Conservation (phyloP, 2,888 invertebrate species). For the Diarsia brunnea region DNA sequence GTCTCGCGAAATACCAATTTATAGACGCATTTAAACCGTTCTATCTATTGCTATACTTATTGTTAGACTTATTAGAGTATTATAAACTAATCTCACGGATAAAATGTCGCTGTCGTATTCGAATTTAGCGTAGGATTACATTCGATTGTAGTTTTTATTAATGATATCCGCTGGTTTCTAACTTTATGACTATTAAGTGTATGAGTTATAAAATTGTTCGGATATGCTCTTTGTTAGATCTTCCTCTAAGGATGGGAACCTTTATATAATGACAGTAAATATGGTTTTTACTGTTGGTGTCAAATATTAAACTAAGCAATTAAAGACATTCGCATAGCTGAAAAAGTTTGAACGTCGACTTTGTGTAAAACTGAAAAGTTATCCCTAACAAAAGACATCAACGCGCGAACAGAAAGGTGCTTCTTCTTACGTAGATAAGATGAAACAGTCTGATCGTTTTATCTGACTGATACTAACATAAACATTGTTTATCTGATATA, state of each 20-base stretch:
- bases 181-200: slow-evolving; percentile 34
- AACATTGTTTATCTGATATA: not conserved
- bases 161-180: slow-evolving; percentile 18
- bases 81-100: slow-evolving; percentile 57
- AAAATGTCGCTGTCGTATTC: slow-evolving; percentile 20
- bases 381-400: slow-evolving; percentile 46
- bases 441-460: not conserved
- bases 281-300: not conserved
- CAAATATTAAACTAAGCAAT: slow-evolving; percentile 5
- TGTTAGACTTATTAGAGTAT: slow-evolving; percentile 60
- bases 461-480: not conserved
- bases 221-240: slow-evolving; percentile 20
- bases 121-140: slow-evolving; percentile 33
- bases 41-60: slow-evolving; percentile 67
- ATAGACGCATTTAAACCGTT: slow-evolving; percentile 76
- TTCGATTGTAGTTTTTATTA: slow-evolving; percentile 44
- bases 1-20: slow-evolving; percentile 78
- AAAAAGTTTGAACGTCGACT: not conserved
- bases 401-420: slow-evolving; percentile 4
- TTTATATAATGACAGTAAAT: not conserved
- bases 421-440: not conserved
- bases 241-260: slow-evolving; percentile 12
- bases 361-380: not conserved
- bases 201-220: slow-evolving; percentile 22
- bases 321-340: not conserved